Evolutionary conservation across 64 coral and sea anemone species (phyloP).

Genomic region (Montipora foliosa): DNA sequence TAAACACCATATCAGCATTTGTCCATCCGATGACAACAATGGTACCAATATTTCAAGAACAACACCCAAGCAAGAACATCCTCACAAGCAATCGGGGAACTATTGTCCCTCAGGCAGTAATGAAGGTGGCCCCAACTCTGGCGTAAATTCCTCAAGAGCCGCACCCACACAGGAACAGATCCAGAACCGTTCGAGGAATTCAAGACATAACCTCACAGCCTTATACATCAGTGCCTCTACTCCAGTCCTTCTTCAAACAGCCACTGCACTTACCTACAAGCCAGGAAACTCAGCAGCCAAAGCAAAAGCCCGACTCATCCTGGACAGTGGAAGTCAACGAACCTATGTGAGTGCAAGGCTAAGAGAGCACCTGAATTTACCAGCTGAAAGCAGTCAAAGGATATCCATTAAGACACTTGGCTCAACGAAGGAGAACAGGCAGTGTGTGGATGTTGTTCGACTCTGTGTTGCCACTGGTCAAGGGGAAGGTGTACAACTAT

Average conservation of each 20-base stretch:
- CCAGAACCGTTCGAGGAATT: background rate
- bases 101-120: background rate
- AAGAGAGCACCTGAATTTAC: background rate
- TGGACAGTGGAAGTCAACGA: conserved; percentile 58
- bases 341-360: conserved; percentile 47
- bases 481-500: too few species aligned
- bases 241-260: conserved; percentile 71
- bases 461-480: too few species aligned
- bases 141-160: background rate
- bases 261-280: conserved; percentile 35
- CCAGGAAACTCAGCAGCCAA: background rate
- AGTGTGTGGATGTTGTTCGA: too few species aligned
- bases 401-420: too few species aligned
- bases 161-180: background rate
- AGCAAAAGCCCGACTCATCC: conserved; percentile 57
- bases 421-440: too few species aligned
- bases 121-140: background rate
- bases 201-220: background rate
- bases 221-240: conserved; percentile 26
- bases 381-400: too few species aligned
- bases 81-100: background rate
- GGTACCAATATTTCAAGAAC: background rate
- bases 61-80: background rate
- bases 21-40: background rate
- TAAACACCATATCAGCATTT: conserved; percentile 53